phyloP scores from a whole-genome alignment of 2,113 vertebrate genomes.

The Tetraodon nigroviridis region DNA sequence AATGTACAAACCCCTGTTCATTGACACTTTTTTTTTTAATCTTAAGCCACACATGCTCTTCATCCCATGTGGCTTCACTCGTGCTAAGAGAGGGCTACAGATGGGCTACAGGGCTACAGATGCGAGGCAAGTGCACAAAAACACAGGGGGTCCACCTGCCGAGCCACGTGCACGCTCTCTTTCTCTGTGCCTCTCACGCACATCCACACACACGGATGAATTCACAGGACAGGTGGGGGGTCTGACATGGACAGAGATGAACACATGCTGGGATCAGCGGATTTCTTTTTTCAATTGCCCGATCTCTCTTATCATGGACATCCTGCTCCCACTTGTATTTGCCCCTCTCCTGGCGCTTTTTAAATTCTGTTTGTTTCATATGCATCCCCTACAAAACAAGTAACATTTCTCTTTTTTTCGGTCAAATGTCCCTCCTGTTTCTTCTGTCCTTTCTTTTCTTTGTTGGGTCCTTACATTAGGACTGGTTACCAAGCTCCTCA shows the following conservation, averaged over 20 bases:
- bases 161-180: slow-evolving; percentile 28
- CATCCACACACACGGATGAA: slow-evolving; percentile 26
- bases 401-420: slow-evolving; percentile 2
- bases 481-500: slow-evolving; percentile 57
- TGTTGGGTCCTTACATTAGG: slow-evolving; percentile 21
- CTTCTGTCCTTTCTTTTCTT: slow-evolving; percentile 23
- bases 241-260: slow-evolving; percentile 54
- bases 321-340: slow-evolving; percentile 28
- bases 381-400: slow-evolving; percentile 48
- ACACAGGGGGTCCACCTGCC: slow-evolving; percentile 26
- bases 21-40: neutral
- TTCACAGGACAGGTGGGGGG: slow-evolving; percentile 53
- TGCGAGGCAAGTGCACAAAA: slow-evolving; percentile 7
- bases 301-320: slow-evolving; percentile 34
- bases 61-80: slow-evolving; percentile 52
- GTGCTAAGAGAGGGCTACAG: slow-evolving; percentile 45
- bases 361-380: slow-evolving; percentile 53
- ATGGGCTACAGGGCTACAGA: slow-evolving; percentile 20
- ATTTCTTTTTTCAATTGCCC: slow-evolving; percentile 32
- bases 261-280: slow-evolving; percentile 64
- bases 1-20: too few species aligned
- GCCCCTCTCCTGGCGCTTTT: slow-evolving; percentile 37
- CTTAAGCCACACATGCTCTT: slow-evolving; percentile 48
- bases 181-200: slow-evolving; percentile 14
- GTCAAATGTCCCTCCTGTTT: slow-evolving; percentile 22